Conservation (phyloP, 2,888 invertebrate species). For the Tetragonula carbonaria region DNA sequence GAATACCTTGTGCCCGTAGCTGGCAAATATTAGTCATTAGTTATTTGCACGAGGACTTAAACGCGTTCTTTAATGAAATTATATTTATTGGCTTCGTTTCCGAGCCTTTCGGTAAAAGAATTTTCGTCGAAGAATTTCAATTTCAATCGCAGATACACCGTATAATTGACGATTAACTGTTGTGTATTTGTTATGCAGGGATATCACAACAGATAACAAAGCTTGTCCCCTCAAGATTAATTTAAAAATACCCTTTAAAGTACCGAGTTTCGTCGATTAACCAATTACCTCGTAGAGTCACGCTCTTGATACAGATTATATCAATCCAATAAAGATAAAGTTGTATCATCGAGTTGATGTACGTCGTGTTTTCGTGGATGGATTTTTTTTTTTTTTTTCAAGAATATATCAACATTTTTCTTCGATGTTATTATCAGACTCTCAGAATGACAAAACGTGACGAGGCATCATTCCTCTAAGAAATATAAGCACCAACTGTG, state of each 20-base stretch:
- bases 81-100: too few relatives aligned
- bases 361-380: too few relatives aligned
- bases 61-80: too few relatives aligned
- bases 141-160: too few relatives aligned
- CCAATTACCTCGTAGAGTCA: not conserved
- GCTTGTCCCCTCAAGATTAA: not conserved
- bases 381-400: too few relatives aligned
- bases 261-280: not conserved
- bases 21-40: not conserved
- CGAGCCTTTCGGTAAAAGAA: too few relatives aligned
- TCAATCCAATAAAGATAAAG: not conserved
- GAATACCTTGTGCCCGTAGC: not conserved
- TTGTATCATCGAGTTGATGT: not conserved
- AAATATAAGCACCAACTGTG: too few relatives aligned
- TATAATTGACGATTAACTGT: not conserved
- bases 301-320: not conserved
- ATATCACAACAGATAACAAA: not conserved
- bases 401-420: too few relatives aligned
- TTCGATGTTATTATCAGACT: too few relatives aligned
- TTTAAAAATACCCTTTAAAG: not conserved
- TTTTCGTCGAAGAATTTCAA: too few relatives aligned
- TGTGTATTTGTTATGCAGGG: not conserved
- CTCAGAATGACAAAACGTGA: too few relatives aligned
- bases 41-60: not conserved
- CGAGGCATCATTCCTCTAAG: too few relatives aligned